phyloP scores from a whole-genome alignment of 2,113 vertebrate species.

The Physeter macrocephalus region DNA sequence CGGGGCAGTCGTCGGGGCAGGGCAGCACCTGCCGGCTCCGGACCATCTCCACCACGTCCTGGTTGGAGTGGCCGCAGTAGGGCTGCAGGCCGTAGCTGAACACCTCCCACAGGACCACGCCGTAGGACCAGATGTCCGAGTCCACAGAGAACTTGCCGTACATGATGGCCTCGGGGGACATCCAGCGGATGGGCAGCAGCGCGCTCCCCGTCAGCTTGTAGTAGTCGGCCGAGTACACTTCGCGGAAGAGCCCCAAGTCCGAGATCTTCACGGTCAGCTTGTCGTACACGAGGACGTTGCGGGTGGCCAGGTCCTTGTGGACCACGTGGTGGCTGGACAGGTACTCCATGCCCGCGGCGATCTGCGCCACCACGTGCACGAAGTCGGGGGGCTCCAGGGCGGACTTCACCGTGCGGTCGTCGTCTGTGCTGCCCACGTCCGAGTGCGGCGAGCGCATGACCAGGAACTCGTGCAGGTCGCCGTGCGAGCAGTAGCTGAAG shows the following conservation, averaged over 20 bases:
- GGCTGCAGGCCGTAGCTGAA: slow-evolving; percentile 98
- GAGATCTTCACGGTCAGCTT: slow-evolving; percentile 94
- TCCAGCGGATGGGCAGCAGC: slow-evolving; percentile 95
- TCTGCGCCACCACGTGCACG: slow-evolving; percentile 91
- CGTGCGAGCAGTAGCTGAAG: slow-evolving; percentile 91
- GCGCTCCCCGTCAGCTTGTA: slow-evolving; percentile 90
- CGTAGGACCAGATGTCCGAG: slow-evolving; percentile 97
- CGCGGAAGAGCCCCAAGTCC: slow-evolving; percentile 93
- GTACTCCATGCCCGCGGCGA: slow-evolving; percentile 97
- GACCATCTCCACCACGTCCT: slow-evolving; percentile 98
- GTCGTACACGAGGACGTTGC: slow-evolving; percentile 95
- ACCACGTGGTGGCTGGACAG: slow-evolving; percentile 93
- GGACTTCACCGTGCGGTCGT: slow-evolving; percentile 93
- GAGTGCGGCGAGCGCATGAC: slow-evolving; percentile 96
- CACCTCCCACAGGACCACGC: slow-evolving; percentile 96
- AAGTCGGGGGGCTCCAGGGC: slow-evolving; percentile 95
- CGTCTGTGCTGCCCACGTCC: slow-evolving; percentile 94
- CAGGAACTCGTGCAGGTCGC: slow-evolving; percentile 95
- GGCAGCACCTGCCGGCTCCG: slow-evolving; percentile 90
- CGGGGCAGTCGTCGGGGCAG: slow-evolving; percentile 95
- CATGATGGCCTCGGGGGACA: slow-evolving; percentile 95
- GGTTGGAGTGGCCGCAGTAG: slow-evolving; percentile 96
- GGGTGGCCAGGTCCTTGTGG: slow-evolving; percentile 95
- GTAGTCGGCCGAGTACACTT: slow-evolving; percentile 97
- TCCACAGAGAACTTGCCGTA: slow-evolving; percentile 95